Conservation (phyloP, 2,888 invertebrate species). For the Torymus tubicola region DNA sequence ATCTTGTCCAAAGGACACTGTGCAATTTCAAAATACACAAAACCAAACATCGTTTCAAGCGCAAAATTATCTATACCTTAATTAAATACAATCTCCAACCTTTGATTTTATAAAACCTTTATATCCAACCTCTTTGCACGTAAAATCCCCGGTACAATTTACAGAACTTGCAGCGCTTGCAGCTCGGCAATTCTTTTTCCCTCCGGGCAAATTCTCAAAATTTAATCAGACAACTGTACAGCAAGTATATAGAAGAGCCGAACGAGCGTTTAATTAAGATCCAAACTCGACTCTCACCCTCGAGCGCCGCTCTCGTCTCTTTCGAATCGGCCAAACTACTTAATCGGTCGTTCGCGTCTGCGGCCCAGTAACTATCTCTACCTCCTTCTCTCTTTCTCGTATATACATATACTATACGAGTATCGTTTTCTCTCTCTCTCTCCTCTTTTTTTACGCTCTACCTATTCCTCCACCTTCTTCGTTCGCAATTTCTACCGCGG, state of each 20-base stretch:
- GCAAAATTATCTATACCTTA: too few species aligned
- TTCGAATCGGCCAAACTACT: constrained; percentile 18
- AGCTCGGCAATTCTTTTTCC: not conserved
- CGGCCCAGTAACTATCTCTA: constrained; percentile 12
- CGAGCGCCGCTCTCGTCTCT: not conserved
- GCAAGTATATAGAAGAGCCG: too few species aligned
- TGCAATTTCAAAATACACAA: too few species aligned
- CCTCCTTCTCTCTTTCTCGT: not conserved
- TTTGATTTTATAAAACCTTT: too few species aligned
- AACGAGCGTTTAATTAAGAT: constrained; percentile 39
- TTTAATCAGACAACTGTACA: constrained; percentile 22
- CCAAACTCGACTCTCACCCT: constrained; percentile 10
- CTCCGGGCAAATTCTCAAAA: not conserved
- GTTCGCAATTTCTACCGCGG: constrained; percentile 22
- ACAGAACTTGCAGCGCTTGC: too few species aligned
- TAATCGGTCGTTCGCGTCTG: constrained; percentile 44
- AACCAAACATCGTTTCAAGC: too few species aligned
- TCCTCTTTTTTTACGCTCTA: not conserved
- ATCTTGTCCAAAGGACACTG: too few species aligned
- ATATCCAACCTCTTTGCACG: too few species aligned
- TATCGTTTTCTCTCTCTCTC: constrained; percentile 1
- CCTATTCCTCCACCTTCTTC: not conserved
- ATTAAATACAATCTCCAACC: too few species aligned
- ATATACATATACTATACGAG: not conserved
- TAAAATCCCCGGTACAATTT: too few species aligned